Conservation (phyloP, 2,113 vertebrate genomes). For the Paralichthys olivaceus region DNA sequence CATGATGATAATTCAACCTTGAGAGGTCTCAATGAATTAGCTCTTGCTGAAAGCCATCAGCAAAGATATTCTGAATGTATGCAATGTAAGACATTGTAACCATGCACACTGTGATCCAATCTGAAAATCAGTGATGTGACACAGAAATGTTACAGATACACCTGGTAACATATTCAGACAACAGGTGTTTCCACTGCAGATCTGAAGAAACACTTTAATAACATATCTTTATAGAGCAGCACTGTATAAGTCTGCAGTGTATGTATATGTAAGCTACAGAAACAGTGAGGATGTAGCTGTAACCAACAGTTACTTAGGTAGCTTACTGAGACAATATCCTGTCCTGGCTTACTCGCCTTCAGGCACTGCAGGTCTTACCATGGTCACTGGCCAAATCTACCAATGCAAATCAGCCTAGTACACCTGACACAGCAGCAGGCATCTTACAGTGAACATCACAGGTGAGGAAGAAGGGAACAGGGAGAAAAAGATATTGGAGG, state of each 20-base stretch:
- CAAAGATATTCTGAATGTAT: not conserved
- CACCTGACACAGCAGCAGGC: slow-evolving; percentile 51
- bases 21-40: not conserved
- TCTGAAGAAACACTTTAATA: slow-evolving; percentile 23
- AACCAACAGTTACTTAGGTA: slow-evolving; percentile 66
- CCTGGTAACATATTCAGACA: not conserved
- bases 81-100: not conserved
- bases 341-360: slow-evolving; percentile 56
- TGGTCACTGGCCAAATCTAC: slow-evolving; percentile 56
- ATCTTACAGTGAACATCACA: slow-evolving; percentile 41
- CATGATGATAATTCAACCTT: not conserved
- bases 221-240: slow-evolving; percentile 19
- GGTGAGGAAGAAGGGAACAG: not conserved
- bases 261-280: slow-evolving; percentile 45
- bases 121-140: not conserved
- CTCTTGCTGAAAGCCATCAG: not conserved
- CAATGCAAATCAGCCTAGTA: slow-evolving; percentile 33
- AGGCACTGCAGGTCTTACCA: slow-evolving; percentile 47
- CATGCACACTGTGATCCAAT: not conserved
- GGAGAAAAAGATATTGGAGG: not conserved
- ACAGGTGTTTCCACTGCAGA: slow-evolving; percentile 3
- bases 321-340: slow-evolving; percentile 76
- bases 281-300: slow-evolving; percentile 44
- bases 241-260: slow-evolving; percentile 15
- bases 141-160: not conserved